Evolutionary conservation across 2,797 vertebrate genomes (phyloP).

Genomic region (Sylvia borin): DNA sequence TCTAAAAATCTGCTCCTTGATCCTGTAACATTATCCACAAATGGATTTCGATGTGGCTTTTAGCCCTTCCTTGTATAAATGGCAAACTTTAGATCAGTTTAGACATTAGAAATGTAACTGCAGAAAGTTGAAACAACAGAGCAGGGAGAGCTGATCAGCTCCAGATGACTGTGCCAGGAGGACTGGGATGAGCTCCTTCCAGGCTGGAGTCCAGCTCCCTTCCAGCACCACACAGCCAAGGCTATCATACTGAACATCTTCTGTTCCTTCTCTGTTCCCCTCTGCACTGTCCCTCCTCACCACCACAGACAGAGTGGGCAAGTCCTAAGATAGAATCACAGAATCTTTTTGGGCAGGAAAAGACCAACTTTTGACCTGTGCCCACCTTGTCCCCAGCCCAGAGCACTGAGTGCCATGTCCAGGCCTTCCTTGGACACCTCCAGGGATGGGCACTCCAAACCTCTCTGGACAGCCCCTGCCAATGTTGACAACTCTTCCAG

Average conservation of each 20-base stretch:
- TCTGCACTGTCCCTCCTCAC: background rate
- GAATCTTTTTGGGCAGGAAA: background rate
- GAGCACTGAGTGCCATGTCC: background rate
- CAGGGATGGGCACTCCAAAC: background rate
- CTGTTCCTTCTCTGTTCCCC: background rate
- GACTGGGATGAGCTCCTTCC: background rate
- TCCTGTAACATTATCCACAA: background rate
- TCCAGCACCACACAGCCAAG: background rate
- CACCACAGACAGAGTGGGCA: background rate
- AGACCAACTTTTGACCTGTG: rapidly evolving
- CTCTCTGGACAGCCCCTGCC: background rate
- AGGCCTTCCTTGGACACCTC: background rate
- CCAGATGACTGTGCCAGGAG: background rate
- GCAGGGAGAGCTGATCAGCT: background rate
- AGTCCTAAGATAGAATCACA: background rate
- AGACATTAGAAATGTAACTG: background rate
- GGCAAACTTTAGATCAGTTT: background rate
- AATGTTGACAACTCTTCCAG: rapidly evolving
- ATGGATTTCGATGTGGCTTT: background rate
- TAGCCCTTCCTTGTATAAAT: background rate
- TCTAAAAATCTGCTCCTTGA: background rate
- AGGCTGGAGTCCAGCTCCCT: background rate
- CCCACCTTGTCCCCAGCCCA: background rate
- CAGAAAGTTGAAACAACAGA: background rate
- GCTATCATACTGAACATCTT: background rate